These are phyloP conservation scores for Dromas ardeola DNA, from an alignment of 2,113 vertebrate genomes.

Conservation along the genomic window DNA sequence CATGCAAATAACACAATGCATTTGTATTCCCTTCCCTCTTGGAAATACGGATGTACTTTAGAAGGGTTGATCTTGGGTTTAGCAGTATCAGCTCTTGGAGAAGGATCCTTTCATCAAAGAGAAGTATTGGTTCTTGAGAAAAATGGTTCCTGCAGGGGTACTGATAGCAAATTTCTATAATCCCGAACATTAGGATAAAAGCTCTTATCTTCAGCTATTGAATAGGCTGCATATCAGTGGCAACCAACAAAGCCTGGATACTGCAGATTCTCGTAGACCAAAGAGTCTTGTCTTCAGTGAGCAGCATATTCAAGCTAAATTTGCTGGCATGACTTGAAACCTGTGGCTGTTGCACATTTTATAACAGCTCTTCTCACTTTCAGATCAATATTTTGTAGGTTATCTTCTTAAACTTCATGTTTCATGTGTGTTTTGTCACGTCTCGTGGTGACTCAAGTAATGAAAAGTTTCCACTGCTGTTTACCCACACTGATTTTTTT, in stretches of 20 bases:
- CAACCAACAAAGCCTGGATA: not conserved
- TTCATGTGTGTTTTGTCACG: not conserved
- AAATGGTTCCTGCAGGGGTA: not conserved
- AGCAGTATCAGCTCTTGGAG: not conserved
- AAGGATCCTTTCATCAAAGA: not conserved
- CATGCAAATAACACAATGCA: not conserved
- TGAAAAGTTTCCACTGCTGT: not conserved
- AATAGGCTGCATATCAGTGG: not conserved
- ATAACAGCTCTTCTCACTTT: not conserved
- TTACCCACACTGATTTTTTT: not conserved
- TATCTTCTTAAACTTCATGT: not conserved
- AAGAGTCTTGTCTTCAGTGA: not conserved
- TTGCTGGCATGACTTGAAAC: not conserved
- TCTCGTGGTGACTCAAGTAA: not conserved
- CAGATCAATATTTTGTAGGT: not conserved
- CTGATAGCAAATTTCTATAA: not conserved
- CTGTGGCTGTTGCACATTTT: not conserved
- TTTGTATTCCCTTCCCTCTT: not conserved
- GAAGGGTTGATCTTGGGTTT: not conserved
- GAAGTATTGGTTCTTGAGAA: not conserved
- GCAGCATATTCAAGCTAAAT: not conserved
- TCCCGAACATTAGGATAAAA: not conserved
- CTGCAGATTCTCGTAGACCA: not conserved
- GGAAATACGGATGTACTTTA: not conserved
- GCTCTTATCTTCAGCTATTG: not conserved